Evolutionary conservation across 2,888 invertebrate genomes (phyloP).

Genomic region (Argynnis bischoffii): DNA sequence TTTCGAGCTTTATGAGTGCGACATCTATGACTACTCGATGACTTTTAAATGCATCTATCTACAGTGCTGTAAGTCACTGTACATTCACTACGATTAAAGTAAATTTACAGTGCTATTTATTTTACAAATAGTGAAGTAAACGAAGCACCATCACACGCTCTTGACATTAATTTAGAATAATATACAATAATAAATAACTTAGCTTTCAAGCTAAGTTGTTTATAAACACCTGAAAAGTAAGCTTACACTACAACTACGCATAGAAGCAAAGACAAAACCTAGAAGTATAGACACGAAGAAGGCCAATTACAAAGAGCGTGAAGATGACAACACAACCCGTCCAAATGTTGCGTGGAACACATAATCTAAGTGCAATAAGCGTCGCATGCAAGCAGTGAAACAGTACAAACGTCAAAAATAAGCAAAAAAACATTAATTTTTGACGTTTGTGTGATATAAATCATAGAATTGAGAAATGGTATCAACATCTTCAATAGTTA

Average conservation of each 20-base stretch:
- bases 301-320: constrained; percentile 66
- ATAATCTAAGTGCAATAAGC: constrained; percentile 67
- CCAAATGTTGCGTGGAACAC: constrained; percentile 60
- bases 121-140: constrained; percentile 41
- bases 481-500: constrained; percentile 60
- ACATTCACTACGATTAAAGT: constrained; percentile 43
- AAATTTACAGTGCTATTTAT: constrained; percentile 53
- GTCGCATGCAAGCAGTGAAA: constrained; percentile 61
- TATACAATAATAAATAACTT: constrained; percentile 18
- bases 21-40: constrained; percentile 34
- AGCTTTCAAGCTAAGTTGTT: constrained; percentile 33
- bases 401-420: constrained; percentile 52
- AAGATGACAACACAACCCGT: constrained; percentile 74
- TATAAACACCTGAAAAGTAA: constrained; percentile 53
- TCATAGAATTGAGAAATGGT: constrained; percentile 49
- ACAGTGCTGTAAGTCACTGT: constrained; percentile 47
- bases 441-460: constrained; percentile 50
- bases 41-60: constrained; percentile 53
- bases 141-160: constrained; percentile 31
- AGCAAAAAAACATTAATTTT: constrained; percentile 34
- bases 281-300: constrained; percentile 55
- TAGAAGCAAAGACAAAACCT: constrained; percentile 61
- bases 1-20: constrained; percentile 32
- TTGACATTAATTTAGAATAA: constrained; percentile 29
- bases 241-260: constrained; percentile 60